phyloP scores from a whole-genome alignment of 2,888 invertebrate species.

The Hirtodrosophila cameraria region DNA sequence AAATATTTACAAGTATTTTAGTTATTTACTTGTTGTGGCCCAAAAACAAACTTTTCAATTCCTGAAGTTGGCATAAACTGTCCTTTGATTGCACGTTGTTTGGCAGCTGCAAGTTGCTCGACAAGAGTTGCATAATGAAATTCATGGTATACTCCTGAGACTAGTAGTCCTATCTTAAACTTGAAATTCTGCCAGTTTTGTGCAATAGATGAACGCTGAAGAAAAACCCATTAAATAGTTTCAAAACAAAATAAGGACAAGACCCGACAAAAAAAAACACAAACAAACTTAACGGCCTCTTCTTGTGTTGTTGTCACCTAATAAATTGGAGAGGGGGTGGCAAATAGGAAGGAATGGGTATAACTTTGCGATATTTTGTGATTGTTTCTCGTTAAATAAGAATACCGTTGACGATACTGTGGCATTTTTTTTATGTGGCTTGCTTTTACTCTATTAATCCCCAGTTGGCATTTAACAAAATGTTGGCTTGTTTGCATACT shows the following conservation, averaged over 20 bases:
- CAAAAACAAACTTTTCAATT: conserved; percentile 11
- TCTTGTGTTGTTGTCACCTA: conserved; percentile 48
- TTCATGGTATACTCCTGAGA: conserved; percentile 55
- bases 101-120: conserved; percentile 19
- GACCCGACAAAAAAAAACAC: neutral
- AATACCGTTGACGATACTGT: conserved; percentile 42
- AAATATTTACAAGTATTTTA: conserved; percentile 1
- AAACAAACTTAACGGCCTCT: conserved; percentile 26
- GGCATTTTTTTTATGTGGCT: conserved; percentile 47
- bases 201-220: conserved; percentile 38
- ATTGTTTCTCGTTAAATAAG: conserved; percentile 69
- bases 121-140: conserved; percentile 56
- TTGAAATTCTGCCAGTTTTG: conserved; percentile 33
- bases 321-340: conserved; percentile 23
- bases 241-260: conserved; percentile 51
- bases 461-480: conserved; percentile 63
- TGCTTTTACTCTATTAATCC: conserved; percentile 63
- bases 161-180: conserved; percentile 43
- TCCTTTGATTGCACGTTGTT: conserved; percentile 46
- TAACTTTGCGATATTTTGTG: conserved; percentile 64
- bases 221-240: conserved; percentile 64
- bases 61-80: conserved; percentile 13
- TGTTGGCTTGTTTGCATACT: conserved; percentile 44
- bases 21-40: conserved; percentile 6
- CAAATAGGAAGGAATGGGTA: neutral